Base-by-base conservation (phyloP, 2,888 invertebrate genomes). In the Tachystola acroxantha region DNA sequence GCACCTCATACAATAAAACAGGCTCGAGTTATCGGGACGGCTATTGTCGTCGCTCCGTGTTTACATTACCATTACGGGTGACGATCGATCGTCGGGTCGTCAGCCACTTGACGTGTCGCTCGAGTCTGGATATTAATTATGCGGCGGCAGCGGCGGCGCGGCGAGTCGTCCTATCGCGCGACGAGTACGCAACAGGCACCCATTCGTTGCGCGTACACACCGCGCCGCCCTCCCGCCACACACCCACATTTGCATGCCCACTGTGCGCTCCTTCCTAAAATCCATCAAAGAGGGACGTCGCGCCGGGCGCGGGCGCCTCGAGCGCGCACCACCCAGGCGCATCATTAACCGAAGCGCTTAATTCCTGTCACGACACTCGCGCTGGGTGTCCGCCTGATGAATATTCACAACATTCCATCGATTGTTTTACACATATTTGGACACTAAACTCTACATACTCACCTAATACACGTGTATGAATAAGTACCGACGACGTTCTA, bases 341-440 rank as follows among this genome's bases (percentile, higher is more conserved):
- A 65, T 73, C 76, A 77, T 80, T 81, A 79, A 74, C 70, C 58
- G 54, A 57, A 71, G 55, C 59, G 69, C 69, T 80, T 78, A 80
- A 86, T 86, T 84, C 84, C 71, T 77, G 81, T 84, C 86, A 86
- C 86, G 84, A 62, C 70, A 59, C 60, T 72, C 82, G 69, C 70
- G 57, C 72, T 82, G 85, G 82, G 85, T 84, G 85, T 84, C 81
- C 85, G 69, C 59, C 75, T 76, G 74, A 79, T 86, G 82, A 86
- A 86, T 86, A 86, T 86, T 82, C 77, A 85, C 76, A 57, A 63
- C 82, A 82, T 84, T 84, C 81, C 79, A 60, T 62, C 78, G 66
- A 79, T 79, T 79, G 77, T 80, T 79, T 74, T 66, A 82, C 82
- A 81, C 79, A 79, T 82, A 82, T 84, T 84, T 78, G 74, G 78